These are phyloP conservation scores for Quadroppia sp. DNA, from an alignment of 2,888 invertebrate genomes.

Conservation along the genomic window DNA sequence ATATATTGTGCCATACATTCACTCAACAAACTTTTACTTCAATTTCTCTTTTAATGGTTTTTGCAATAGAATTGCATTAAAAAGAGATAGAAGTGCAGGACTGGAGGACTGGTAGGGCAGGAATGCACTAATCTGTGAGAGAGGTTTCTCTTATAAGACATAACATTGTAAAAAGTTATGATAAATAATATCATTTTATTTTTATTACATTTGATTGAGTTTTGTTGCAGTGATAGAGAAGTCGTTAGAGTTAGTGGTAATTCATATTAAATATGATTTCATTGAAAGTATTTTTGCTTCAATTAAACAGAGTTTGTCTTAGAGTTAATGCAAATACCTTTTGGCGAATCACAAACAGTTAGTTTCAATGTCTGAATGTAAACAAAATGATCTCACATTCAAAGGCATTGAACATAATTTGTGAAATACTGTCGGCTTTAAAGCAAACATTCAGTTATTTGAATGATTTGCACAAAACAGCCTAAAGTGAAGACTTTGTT, in stretches of 20 bases:
- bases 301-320: not conserved
- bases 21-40: not conserved
- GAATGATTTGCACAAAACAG: not conserved
- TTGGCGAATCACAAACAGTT: not conserved
- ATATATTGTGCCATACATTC: not conserved
- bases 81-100: not conserved
- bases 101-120: not conserved
- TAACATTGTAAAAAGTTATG: no score
- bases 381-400: not conserved
- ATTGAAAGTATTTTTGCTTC: not conserved
- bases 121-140: no score
- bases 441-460: not conserved
- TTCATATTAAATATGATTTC: not conserved
- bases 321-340: not conserved
- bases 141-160: no score
- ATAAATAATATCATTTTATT: no score
- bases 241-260: not conserved
- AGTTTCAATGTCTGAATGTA: not conserved
- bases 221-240: no score
- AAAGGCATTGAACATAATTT: not conserved
- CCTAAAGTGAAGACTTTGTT: not conserved
- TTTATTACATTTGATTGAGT: not conserved
- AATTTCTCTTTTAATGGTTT: not conserved
- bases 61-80: slow-evolving; percentile 2
- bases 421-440: not conserved